Evolutionary conservation across 1,140 invertebrate species (phyloP).

Genomic region (Oryctes rhinoceros): DNA sequence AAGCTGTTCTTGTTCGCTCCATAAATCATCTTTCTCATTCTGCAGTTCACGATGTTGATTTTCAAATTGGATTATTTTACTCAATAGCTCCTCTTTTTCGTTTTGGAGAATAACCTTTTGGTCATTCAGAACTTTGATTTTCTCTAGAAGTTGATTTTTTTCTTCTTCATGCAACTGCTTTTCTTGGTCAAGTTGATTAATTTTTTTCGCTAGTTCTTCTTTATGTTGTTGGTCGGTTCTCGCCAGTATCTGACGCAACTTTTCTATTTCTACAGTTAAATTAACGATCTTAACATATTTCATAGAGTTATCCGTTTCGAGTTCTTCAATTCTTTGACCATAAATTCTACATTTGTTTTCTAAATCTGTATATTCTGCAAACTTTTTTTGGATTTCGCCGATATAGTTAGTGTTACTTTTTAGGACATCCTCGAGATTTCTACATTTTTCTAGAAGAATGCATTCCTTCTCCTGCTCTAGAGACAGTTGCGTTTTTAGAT

Average conservation of each 20-base stretch:
- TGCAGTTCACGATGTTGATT: not conserved
- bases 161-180: not conserved
- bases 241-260: not conserved
- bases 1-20: slow-evolving; percentile 1
- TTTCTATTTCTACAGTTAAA: not conserved
- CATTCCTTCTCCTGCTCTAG: not conserved
- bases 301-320: slow-evolving; percentile 10
- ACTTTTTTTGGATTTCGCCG: not conserved
- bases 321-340: not conserved
- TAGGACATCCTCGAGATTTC: not conserved
- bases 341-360: not conserved
- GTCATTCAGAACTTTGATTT: not conserved
- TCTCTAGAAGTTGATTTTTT: slow-evolving; percentile 5
- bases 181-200: slow-evolving; percentile 7
- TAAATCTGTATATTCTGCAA: not conserved
- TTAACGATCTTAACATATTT: slow-evolving; percentile 16
- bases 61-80: slow-evolving; percentile 19
- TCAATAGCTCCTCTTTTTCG: slow-evolving; percentile 1
- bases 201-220: not conserved
- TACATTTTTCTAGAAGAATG: not conserved
- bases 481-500: not conserved
- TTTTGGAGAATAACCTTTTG: not conserved
- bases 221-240: slow-evolving; percentile 1
- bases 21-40: not conserved
- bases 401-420: not conserved